Conservation (phyloP, 2,113 vertebrate species). For the Ceratotherium simum region DNA sequence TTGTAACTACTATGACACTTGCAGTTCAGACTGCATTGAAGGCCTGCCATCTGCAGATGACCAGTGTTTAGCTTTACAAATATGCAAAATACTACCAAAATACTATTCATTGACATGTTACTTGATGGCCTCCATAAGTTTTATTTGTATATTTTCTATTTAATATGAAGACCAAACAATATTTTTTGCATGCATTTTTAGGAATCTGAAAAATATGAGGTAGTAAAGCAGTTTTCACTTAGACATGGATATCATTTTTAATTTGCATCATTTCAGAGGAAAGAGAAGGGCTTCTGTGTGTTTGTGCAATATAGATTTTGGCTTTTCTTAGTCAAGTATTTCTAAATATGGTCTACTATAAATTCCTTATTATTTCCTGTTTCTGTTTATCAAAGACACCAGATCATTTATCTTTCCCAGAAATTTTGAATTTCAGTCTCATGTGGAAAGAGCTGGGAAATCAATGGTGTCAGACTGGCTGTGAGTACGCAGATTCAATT, state of each 20-base stretch:
- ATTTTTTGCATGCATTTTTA: conserved; percentile 17
- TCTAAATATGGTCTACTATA: neutral
- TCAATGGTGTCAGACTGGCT: neutral
- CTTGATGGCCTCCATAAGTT: neutral
- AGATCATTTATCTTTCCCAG: neutral
- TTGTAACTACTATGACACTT: neutral
- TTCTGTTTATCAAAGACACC: neutral
- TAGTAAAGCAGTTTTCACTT: neutral
- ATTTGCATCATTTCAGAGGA: neutral
- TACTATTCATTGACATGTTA: neutral
- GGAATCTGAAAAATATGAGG: neutral
- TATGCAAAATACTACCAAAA: neutral
- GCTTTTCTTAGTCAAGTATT: neutral
- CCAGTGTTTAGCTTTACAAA: neutral
- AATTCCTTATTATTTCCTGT: neutral
- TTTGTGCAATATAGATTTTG: neutral
- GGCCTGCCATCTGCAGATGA: neutral
- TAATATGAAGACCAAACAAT: neutral
- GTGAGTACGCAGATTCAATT: neutral
- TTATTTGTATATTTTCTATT: neutral
- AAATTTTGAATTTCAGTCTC: conserved; percentile 31
- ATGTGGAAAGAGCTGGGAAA: neutral
- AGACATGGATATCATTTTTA: neutral
- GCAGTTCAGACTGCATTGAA: neutral
- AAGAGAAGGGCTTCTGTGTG: neutral